Percentiles rank a stretch among this genome's conserved stretches.
phyloP scores from a whole-genome alignment of 1,140 invertebrate genomes.

The Caenorhabditis brenneri region DNA sequence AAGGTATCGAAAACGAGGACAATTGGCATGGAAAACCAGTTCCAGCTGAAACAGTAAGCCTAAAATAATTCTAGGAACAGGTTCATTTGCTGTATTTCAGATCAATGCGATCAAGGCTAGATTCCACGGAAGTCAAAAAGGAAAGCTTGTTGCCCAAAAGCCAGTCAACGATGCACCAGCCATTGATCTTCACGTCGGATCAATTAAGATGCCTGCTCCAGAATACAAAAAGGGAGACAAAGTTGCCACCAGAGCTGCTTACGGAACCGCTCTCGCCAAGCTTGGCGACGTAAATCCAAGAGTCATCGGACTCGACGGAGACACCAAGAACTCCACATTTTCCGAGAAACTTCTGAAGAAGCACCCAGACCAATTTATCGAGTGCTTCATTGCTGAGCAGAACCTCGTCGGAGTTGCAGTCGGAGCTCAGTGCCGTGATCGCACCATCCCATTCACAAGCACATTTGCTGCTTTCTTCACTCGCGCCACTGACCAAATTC shows the following conservation, averaged over 20 bases:
- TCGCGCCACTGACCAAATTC: constrained; percentile 92
- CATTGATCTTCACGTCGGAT: constrained; percentile 75
- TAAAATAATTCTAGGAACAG: not conserved
- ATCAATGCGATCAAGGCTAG: constrained; percentile 78
- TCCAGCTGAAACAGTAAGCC: constrained; percentile 78
- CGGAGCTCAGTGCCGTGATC: constrained; percentile 75
- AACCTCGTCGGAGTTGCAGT: constrained; percentile 92
- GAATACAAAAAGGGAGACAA: constrained; percentile 79
- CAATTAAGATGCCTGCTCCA: constrained; percentile 83
- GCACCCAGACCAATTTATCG: constrained; percentile 82
- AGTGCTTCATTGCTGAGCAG: constrained; percentile 99
- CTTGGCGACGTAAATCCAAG: constrained; percentile 81
- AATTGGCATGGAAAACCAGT: constrained; percentile 98
- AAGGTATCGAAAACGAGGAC: constrained; percentile 84
- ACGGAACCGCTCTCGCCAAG: constrained; percentile 90
- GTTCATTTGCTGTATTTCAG: constrained; percentile 44
- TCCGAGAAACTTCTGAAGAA: constrained; percentile 87
- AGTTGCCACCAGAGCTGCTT: constrained; percentile 87
- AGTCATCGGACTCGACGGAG: constrained; percentile 76
- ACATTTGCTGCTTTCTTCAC: constrained; percentile 98
- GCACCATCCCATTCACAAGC: constrained; percentile 72
- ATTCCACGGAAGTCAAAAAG: constrained; percentile 72
- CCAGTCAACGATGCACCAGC: constrained; percentile 78
- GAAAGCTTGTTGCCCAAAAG: constrained; percentile 77
- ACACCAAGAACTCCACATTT: constrained; percentile 98